phyloP scores from a whole-genome alignment of 2,888 invertebrate genomes.

The Parnassius glacialis region DNA sequence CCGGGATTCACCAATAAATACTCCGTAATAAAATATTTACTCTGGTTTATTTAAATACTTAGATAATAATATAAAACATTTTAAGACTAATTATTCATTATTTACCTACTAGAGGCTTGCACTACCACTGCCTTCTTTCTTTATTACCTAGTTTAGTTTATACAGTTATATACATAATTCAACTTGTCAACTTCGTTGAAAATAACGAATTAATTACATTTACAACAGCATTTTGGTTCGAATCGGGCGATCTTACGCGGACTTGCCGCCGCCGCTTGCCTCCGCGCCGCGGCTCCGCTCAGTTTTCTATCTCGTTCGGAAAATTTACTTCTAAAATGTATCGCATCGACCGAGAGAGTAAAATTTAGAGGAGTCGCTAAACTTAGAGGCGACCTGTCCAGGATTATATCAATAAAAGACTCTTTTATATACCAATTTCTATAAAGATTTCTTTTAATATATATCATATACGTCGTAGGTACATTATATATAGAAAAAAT shows the following conservation, averaged over 20 bases:
- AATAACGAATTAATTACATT: conserved; percentile 46
- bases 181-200: conserved; percentile 47
- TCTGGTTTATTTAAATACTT: conserved; percentile 76
- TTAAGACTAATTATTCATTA: conserved; percentile 66
- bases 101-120: conserved; percentile 55
- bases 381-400: conserved; percentile 24
- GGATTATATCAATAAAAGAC: conserved; percentile 70
- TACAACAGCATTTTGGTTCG: conserved; percentile 43
- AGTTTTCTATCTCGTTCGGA: conserved; percentile 15
- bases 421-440: conserved; percentile 72
- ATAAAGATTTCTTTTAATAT: conserved; percentile 73
- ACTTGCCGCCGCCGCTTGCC: conserved; percentile 15
- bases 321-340: not conserved
- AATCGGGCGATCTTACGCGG: conserved; percentile 34
- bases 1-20: conserved; percentile 66
- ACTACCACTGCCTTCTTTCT: conserved; percentile 41
- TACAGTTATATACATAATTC: conserved; percentile 45
- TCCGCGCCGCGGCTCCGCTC: conserved; percentile 18
- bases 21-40: conserved; percentile 71
- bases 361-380: conserved; percentile 11
- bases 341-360: conserved; percentile 8
- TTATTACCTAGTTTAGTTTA: conserved; percentile 42
- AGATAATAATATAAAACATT: conserved; percentile 74
- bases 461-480: conserved; percentile 70
- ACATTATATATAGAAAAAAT: conserved; percentile 80